These are phyloP conservation scores for Scolopax mira DNA, from an alignment of 2,113 vertebrate species.

Conservation along the genomic window DNA sequence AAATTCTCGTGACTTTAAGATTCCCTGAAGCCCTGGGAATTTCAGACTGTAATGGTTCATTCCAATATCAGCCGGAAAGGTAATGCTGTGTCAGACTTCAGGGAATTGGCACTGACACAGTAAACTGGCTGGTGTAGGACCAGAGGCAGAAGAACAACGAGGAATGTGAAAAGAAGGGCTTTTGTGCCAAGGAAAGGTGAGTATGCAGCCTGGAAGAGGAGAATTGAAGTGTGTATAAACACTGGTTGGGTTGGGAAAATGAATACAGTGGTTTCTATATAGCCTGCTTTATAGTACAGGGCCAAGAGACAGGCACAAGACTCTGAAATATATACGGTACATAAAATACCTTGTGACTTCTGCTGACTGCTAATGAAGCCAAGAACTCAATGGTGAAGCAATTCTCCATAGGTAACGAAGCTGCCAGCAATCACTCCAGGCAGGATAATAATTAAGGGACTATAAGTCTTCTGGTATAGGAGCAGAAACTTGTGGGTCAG, in stretches of 20 bases:
- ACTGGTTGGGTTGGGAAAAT: neutral
- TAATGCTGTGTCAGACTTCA: constrained; percentile 44
- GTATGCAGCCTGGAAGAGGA: neutral
- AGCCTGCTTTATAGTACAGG: neutral
- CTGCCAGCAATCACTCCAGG: neutral
- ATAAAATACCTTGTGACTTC: neutral
- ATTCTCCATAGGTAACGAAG: neutral
- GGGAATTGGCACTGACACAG: neutral
- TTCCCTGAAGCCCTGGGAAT: neutral
- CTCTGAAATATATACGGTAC: neutral
- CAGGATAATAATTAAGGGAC: neutral
- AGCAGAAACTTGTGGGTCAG: neutral
- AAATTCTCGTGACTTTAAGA: neutral
- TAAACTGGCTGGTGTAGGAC: neutral
- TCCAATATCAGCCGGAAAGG: neutral
- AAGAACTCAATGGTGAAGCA: neutral
- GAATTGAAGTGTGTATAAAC: neutral
- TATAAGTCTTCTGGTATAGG: neutral
- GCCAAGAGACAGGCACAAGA: neutral
- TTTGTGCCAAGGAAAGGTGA: neutral
- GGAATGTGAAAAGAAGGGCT: neutral
- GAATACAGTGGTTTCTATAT: rapidly evolving
- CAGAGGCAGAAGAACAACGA: neutral
- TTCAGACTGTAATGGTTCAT: neutral
- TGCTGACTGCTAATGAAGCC: neutral